Evolutionary conservation across 2,888 invertebrate species (phyloP), one percentile per base, ranked within the genome.

Genomic region (Panorpa germanica): DNA sequence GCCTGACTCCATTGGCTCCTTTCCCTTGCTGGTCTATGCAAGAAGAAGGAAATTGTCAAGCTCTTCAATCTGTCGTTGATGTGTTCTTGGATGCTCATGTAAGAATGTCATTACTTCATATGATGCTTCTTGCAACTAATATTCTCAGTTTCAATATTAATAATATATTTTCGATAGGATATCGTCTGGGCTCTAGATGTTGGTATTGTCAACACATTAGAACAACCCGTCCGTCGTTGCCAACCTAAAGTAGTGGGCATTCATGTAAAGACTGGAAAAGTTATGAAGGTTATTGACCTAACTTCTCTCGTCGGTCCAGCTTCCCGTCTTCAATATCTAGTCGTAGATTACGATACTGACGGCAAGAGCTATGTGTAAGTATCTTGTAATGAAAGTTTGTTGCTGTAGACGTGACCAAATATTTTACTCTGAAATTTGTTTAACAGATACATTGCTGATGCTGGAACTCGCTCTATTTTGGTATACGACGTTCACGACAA

Each of bases 21-120:
- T 71, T 65, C 57, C 72, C 70, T 32, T 67, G 63, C 49, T 72
- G 73, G 69, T 60, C 61, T 34, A 59, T 67, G 43, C 73, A 77
- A 52, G 75, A 74, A 52, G 71, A 71, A 54, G 68, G 65, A 23
- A 64, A 65, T 49, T 70, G 71, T 44, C 62, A 61, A 42, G 73
- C 71, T 38, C 54, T 69, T 34, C 75, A 77, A 52, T 75, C 72
- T 43, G 75, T 64, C 31, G 65, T 70, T 38, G 72, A 73, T 50
- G 54, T 72, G 42, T 63, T 60, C 42, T 45, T 70, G 37, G 70
- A 70, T 56, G 57, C 59, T 31, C 55, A 58, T 47, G 53, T 54
- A 44, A 50, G 49, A 49, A 43, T 13, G 19, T 21, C 8, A 29
- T 17, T 17, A 17, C 20, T 23, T 27, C 4, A 14, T 14, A 7